Conservation (phyloP, 1,140 invertebrate species). For the Prorops nasuta region DNA sequence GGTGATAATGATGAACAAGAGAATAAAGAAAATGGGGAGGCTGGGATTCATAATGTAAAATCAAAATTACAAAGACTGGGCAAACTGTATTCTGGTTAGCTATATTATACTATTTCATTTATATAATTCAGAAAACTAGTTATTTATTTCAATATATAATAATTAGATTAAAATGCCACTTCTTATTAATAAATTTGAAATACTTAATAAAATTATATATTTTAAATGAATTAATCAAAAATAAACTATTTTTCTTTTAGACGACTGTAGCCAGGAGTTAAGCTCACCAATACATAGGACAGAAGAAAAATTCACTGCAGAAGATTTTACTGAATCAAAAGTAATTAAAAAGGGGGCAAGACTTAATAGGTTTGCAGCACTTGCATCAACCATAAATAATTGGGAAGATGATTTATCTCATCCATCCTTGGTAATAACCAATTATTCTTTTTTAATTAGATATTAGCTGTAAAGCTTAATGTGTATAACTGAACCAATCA, state of each 20-base stretch:
- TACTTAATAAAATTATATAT: background rate
- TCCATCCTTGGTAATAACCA: conserved; percentile 43
- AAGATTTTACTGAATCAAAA: conserved; percentile 30
- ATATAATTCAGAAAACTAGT: background rate
- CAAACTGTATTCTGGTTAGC: conserved; percentile 57
- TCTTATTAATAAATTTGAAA: background rate
- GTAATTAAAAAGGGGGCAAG: conserved; percentile 50
- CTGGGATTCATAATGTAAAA: conserved; percentile 40
- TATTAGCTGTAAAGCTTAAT: too few species aligned
- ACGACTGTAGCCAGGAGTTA: conserved; percentile 58
- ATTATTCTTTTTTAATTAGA: too few species aligned
- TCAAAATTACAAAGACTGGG: conserved; percentile 54
- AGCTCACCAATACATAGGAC: conserved; percentile 75
- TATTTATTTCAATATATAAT: too few species aligned
- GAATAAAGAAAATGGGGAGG: conserved; percentile 56
- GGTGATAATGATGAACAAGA: conserved; percentile 56
- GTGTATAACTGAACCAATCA: background rate
- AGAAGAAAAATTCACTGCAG: conserved; percentile 64
- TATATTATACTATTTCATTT: background rate
- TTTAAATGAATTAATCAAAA: background rate
- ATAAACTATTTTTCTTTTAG: conserved; percentile 37
- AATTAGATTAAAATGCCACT: background rate
- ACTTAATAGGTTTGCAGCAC: conserved; percentile 65
- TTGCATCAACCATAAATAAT: conserved; percentile 73
- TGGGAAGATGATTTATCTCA: conserved; percentile 77